Percentiles rank a stretch among this genome's conserved stretches.
These are phyloP conservation scores for Nasua narica DNA, from an alignment of 2,797 vertebrate species.

Conservation along the genomic window DNA sequence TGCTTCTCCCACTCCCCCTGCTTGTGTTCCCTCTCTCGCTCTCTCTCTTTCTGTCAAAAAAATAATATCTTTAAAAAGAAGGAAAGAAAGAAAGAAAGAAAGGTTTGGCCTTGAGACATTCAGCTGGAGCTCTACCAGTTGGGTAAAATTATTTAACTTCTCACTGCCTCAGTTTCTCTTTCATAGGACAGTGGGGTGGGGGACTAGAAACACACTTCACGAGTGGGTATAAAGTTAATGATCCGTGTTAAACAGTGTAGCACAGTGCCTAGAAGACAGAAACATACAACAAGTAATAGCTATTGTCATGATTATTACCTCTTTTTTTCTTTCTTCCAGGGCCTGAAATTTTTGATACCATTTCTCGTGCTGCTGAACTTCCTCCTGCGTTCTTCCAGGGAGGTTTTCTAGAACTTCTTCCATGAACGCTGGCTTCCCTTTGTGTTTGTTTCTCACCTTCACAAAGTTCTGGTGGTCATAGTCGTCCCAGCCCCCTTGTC, in stretches of 20 bases:
- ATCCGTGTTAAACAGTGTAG: not conserved
- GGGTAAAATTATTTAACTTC: not conserved
- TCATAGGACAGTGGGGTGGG: not conserved
- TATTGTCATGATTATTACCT: constrained; percentile 83
- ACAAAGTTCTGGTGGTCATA: constrained; percentile 92
- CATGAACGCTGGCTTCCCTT: constrained; percentile 85
- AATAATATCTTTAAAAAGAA: no score
- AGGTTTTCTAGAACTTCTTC: constrained; percentile 89
- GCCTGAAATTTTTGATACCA: constrained; percentile 91
- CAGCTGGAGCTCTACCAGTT: not conserved
- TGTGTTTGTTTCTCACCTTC: constrained; percentile 87
- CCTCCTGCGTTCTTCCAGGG: constrained; percentile 87
- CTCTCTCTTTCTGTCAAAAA: no score
- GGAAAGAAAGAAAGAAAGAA: no score
- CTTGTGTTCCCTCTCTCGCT: no score
- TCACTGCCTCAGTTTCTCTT: not conserved
- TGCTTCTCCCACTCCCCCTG: no score
- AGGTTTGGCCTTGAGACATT: not conserved
- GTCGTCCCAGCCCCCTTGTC: constrained; percentile 92
- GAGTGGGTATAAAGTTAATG: not conserved
- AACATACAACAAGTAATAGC: not conserved
- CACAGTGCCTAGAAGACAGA: not conserved
- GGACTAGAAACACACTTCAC: not conserved
- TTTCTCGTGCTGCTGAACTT: constrained; percentile 89
- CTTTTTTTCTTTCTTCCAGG: constrained; percentile 90